Evolutionary conservation across 2,113 vertebrate species (phyloP).

Genomic region (Myiozetetes cayanensis): DNA sequence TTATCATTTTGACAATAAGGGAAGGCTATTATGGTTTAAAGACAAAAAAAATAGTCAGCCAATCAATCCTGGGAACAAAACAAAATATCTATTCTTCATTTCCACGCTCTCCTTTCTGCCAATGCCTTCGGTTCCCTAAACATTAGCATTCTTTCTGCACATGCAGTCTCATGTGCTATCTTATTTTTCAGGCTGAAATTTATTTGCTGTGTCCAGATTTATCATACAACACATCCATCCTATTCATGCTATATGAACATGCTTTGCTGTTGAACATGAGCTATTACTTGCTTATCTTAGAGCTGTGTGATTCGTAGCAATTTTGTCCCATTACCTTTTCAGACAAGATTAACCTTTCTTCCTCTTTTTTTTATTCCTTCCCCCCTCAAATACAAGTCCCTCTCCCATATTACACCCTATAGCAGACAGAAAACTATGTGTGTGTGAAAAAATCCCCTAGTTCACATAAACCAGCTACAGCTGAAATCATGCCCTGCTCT

Average conservation of each 20-base stretch:
- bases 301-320: conserved; percentile 26
- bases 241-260: conserved; percentile 65
- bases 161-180: conserved; percentile 51
- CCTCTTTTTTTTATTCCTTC: rapidly evolving
- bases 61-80: conserved; percentile 63
- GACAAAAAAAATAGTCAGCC: conserved; percentile 43
- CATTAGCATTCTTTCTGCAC: conserved; percentile 62
- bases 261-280: conserved; percentile 60
- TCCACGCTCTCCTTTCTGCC: neutral
- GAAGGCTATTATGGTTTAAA: conserved; percentile 65
- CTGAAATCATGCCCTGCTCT: neutral
- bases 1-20: conserved; percentile 66
- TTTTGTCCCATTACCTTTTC: conserved; percentile 49
- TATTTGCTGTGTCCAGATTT: conserved; percentile 58
- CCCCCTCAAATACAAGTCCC: neutral
- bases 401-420: neutral
- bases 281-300: conserved; percentile 62
- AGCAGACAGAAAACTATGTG: neutral
- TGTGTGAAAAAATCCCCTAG: neutral
- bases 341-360: conserved; percentile 38
- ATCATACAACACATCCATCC: conserved; percentile 62
- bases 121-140: conserved; percentile 21
- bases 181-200: conserved; percentile 64
- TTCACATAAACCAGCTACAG: neutral
- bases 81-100: conserved; percentile 58